Percentiles rank a stretch among this genome's conserved stretches.
Conservation (phyloP, 92 coral and sea anemone species). For the Chrysogorgia sp. region DNA sequence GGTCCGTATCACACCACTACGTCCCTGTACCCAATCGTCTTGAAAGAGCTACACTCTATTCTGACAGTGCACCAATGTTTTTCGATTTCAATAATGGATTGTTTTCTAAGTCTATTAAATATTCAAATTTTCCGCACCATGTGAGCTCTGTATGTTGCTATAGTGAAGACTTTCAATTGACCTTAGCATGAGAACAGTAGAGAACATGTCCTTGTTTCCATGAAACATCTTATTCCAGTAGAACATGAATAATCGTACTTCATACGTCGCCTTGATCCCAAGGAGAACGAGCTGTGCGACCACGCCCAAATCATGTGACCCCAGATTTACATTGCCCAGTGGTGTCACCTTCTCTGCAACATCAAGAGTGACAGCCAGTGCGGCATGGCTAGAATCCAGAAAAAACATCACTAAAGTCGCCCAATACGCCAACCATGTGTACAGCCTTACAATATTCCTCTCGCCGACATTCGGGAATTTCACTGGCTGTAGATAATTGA, state of each 20-base stretch:
- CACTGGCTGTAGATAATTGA: constrained; percentile 22
- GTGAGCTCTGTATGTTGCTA: too few relatives aligned
- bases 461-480: neutral
- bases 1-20: too few relatives aligned
- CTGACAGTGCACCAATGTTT: too few relatives aligned
- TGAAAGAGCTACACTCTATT: too few relatives aligned
- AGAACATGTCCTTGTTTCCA: constrained; percentile 25
- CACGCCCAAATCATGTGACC: constrained; percentile 3
- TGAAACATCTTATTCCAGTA: constrained; percentile 41
- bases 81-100: neutral
- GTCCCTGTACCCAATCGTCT: too few relatives aligned
- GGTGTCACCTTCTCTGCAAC: constrained; percentile 38
- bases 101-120: too few relatives aligned
- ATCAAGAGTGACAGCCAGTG: constrained; percentile 13
- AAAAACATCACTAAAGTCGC: constrained; percentile 23
- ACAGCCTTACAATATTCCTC: constrained; percentile 1
- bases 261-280: constrained; percentile 26
- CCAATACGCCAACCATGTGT: constrained; percentile 36
- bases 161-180: neutral
- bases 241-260: constrained; percentile 23
- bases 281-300: constrained; percentile 3
- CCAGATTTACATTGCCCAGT: constrained; percentile 1
- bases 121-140: neutral
- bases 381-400: constrained; percentile 6
- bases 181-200: neutral